phyloP scores from a whole-genome alignment of 2,797 vertebrate species.

The Acanthis flammea region DNA sequence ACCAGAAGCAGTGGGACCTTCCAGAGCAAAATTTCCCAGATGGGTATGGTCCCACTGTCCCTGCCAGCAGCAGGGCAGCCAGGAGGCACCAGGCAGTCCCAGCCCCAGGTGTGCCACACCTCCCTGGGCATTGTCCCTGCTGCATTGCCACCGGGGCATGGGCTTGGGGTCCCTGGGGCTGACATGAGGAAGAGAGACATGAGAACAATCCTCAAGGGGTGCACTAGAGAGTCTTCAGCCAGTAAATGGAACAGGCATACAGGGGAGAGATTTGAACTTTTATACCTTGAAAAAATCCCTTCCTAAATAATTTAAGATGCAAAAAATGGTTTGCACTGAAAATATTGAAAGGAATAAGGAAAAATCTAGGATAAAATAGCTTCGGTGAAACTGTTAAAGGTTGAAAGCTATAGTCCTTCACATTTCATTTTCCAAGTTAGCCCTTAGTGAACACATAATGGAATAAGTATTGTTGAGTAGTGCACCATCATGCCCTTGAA shows the following conservation, averaged over 20 bases:
- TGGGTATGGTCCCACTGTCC: too few species aligned
- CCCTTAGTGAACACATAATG: neutral
- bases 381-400: neutral
- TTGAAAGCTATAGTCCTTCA: neutral
- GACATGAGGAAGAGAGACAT: neutral
- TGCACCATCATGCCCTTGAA: neutral
- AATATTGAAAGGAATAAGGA: neutral
- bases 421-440: neutral
- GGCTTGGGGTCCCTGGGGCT: accelerated
- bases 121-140: accelerated
- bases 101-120: neutral
- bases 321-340: neutral
- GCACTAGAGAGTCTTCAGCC: neutral
- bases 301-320: neutral
- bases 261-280: neutral
- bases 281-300: neutral
- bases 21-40: accelerated
- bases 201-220: neutral
- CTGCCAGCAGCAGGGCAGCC: neutral
- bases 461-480: neutral
- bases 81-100: neutral
- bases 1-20: neutral
- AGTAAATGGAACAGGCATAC: neutral
- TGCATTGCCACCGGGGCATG: neutral
- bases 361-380: neutral